These are phyloP conservation scores for Camelus bactrianus DNA, from an alignment of 2,113 vertebrate species.

Conservation along the genomic window DNA sequence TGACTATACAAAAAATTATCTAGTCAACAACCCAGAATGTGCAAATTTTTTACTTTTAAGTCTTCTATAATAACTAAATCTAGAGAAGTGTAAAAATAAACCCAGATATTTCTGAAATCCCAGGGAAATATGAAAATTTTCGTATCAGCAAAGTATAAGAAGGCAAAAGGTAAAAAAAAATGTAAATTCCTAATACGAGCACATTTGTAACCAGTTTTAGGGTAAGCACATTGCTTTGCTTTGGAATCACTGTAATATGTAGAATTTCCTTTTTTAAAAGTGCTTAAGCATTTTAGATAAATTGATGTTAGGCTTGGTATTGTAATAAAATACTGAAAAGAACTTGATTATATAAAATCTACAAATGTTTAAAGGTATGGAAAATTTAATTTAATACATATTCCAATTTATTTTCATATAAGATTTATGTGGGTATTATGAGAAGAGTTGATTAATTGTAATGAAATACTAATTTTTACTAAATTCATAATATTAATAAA, in stretches of 20 bases:
- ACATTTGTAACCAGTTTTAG: neutral
- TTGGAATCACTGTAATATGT: neutral
- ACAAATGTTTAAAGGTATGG: neutral
- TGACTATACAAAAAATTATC: neutral
- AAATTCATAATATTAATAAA: slow-evolving; percentile 40
- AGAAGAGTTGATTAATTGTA: neutral
- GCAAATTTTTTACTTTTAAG: neutral
- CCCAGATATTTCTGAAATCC: neutral
- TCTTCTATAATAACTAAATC: neutral
- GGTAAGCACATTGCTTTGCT: neutral
- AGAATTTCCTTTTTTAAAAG: neutral
- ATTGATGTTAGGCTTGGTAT: neutral
- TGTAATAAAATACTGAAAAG: neutral
- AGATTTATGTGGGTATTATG: neutral
- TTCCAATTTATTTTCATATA: neutral
- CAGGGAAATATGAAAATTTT: neutral
- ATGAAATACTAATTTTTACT: slow-evolving; percentile 8
- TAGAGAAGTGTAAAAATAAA: neutral
- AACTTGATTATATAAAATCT: neutral
- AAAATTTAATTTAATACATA: neutral
- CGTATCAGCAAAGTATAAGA: neutral
- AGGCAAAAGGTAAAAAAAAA: neutral
- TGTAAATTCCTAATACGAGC: neutral
- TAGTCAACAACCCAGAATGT: neutral
- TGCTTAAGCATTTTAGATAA: slow-evolving; percentile 31